These are phyloP conservation scores for Chiridota heheva DNA, from an alignment of 35 echinoderm and acorn worm species.

Conservation along the genomic window DNA sequence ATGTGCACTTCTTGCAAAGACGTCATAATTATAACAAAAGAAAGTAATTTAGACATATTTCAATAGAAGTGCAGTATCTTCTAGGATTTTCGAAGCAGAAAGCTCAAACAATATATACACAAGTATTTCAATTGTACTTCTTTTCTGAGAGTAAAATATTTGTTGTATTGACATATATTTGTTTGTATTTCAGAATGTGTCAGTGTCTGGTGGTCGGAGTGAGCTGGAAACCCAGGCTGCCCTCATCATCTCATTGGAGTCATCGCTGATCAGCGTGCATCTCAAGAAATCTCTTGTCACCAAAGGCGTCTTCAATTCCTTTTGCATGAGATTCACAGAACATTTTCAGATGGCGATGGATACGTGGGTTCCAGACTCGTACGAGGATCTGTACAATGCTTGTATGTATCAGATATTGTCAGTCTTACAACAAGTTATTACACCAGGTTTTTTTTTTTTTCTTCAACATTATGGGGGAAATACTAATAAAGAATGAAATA, in stretches of 20 bases:
- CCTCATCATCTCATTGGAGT: constrained; percentile 76
- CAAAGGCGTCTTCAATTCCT: constrained; percentile 78
- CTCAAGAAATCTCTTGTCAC: constrained; percentile 80
- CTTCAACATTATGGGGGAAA: too few species aligned
- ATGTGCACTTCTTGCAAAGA: too few species aligned
- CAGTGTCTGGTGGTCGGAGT: constrained; percentile 16
- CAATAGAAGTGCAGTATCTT: too few species aligned
- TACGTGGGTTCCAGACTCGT: constrained; percentile 63
- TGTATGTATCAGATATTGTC: constrained; percentile 45
- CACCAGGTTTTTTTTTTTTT: too few species aligned
- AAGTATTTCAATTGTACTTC: too few species aligned
- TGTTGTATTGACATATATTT: too few species aligned
- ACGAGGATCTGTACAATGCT: constrained; percentile 71
- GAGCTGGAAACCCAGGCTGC: constrained; percentile 77
- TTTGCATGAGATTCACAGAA: constrained; percentile 92
- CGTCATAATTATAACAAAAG: too few species aligned
- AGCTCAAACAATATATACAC: too few species aligned
- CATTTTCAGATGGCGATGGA: constrained; percentile 80
- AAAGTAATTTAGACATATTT: too few species aligned
- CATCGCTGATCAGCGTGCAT: constrained; percentile 74
- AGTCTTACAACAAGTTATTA: not conserved
- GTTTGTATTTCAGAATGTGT: constrained; percentile 26
- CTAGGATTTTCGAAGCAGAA: too few species aligned
- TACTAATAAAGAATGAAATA: too few species aligned
- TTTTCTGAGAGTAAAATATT: too few species aligned